Conservation (phyloP, 2,113 vertebrate genomes). For the Eudyptes chrysolophus region DNA sequence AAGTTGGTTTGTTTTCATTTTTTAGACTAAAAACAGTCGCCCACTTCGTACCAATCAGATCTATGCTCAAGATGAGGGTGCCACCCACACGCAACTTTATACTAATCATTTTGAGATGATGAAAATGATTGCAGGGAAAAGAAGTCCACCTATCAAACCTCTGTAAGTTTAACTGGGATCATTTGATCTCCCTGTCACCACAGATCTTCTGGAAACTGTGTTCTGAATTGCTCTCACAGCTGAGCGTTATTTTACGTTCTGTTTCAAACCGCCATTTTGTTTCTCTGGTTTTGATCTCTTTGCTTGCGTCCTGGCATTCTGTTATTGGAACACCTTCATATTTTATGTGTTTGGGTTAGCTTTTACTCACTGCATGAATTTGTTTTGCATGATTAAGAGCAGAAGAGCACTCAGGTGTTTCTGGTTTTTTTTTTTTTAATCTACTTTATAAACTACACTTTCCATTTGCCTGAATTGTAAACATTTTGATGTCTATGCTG, state of each 20-base stretch:
- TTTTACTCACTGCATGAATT: neutral
- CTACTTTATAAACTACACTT: neutral
- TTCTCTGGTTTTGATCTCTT: neutral
- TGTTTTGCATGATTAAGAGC: neutral
- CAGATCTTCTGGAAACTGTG: neutral
- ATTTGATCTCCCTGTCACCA: neutral
- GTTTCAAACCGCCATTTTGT: neutral
- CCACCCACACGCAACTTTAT: conserved; percentile 89
- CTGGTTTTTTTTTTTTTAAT: neutral
- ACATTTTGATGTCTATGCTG: neutral
- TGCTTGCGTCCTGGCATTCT: neutral
- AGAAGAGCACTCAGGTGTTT: no score
- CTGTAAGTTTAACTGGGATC: conserved; percentile 76
- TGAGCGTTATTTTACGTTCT: neutral
- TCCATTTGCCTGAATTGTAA: neutral
- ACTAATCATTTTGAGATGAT: conserved; percentile 91
- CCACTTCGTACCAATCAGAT: conserved; percentile 90
- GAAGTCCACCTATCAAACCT: conserved; percentile 90
- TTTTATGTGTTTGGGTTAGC: neutral
- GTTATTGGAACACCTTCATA: neutral
- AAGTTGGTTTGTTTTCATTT: conserved; percentile 21
- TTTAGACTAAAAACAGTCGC: conserved; percentile 90
- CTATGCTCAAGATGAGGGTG: conserved; percentile 91
- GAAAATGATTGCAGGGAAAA: conserved; percentile 92
- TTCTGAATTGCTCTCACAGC: neutral